Evolutionary conservation across 2,113 vertebrate genomes (phyloP).

Genomic region (Chelonoidis abingdonii): DNA sequence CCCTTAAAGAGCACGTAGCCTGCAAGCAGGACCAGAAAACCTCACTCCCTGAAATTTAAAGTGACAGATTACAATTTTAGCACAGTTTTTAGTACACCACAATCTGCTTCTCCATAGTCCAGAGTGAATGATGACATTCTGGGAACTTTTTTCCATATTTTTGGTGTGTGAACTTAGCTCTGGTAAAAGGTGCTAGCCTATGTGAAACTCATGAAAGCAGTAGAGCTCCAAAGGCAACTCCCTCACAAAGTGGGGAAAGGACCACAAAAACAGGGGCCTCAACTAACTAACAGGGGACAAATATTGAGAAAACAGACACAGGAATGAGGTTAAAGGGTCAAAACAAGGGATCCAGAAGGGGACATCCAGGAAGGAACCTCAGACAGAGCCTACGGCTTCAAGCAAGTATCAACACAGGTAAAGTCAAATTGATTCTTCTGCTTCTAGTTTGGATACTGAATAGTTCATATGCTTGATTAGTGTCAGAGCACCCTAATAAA

Average conservation of each 20-base stretch:
- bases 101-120: not conserved
- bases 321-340: not conserved
- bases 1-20: not conserved
- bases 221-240: not conserved
- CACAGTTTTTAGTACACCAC: not conserved
- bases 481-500: not conserved
- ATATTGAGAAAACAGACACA: not conserved
- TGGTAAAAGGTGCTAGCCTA: not conserved
- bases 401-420: not conserved
- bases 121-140: not conserved
- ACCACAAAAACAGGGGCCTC: too few species aligned
- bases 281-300: not conserved
- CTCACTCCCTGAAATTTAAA: not conserved
- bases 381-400: not conserved
- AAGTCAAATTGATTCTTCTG: not conserved
- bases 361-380: not conserved
- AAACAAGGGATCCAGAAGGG: not conserved
- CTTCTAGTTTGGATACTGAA: not conserved
- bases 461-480: not conserved
- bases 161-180: not conserved
- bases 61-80: not conserved
- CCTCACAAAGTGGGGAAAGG: accelerated
- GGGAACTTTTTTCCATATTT: not conserved
- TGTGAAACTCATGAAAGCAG: not conserved
- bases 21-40: not conserved